Evolutionary conservation across 2,888 invertebrate genomes (phyloP), one percentile per base, ranked within the genome.

Genomic region (Acholoe squamosa): DNA sequence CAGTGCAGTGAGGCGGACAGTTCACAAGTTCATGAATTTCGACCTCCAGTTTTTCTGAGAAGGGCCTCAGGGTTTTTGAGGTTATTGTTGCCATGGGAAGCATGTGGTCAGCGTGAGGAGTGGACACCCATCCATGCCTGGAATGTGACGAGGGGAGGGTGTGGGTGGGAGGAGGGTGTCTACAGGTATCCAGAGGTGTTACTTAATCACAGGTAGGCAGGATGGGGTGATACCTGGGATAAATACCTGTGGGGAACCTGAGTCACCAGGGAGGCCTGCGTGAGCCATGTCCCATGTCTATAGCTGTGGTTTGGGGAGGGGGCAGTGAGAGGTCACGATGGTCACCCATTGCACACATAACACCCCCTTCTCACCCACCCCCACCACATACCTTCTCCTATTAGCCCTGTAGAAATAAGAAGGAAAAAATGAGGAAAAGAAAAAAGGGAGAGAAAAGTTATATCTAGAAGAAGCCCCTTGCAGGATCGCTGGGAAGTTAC

Each of bases 21-120:
- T 86, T 86, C 86, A 86, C 56, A 56, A 86, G 86, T 86, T 86
- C 86, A 86, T 86, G 80, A 80, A 80, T 80, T 80, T 43, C 80
- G 43, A 28, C 28, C 71, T n/a, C 31, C 28, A 71, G 61, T 61
- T 19, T 19, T 61, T 80, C 80, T 80, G 16, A 80, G 80, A 80
- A 80, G 80, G 25, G 34, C 22, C 22, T 43, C 16, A 22, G 84
- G 54, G 86, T 14, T 52, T 7, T 5, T 52, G 56, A 54, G 31
- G 86, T 86, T 28, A 54, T n/a, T 51, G 86, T 86, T 86, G 56
- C 54, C 86, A 86, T 86, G 86, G 52, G 56, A 43, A 31, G 28
- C 86, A 54, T 86, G 86, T 86, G 86, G 86, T 86, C 86, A 86
- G 86, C 56, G 86, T 54, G 86, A 1, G 52, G 86, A 86, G 86